A percentile compares a stretch with the other conserved stretches of the same genome.
These are phyloP conservation scores for Gibbula magus DNA, from an alignment of 2,888 invertebrate genomes.

Conservation along the genomic window DNA sequence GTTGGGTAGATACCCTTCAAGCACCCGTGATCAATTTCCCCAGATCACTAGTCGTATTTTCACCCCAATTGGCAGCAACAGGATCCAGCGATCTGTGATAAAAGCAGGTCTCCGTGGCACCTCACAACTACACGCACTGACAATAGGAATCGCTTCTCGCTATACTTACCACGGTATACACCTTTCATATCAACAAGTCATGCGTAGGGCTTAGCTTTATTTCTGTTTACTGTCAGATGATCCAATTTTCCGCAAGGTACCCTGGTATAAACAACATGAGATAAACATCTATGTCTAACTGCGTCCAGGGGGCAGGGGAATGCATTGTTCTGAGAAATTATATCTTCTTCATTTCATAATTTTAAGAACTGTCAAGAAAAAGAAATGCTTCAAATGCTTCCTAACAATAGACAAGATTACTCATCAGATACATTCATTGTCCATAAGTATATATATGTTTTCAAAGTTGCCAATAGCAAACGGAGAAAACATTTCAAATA, in stretches of 20 bases:
- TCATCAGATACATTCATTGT: too few relatives aligned
- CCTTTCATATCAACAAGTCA: neutral
- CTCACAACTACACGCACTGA: neutral
- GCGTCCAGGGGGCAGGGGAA: too few relatives aligned
- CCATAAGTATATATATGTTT: too few relatives aligned
- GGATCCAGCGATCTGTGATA: neutral
- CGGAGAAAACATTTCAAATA: too few relatives aligned
- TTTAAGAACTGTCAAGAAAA: too few relatives aligned
- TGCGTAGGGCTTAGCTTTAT: neutral
- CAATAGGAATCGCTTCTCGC: neutral
- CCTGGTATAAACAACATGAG: neutral
- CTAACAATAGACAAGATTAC: too few relatives aligned
- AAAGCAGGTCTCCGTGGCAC: neutral
- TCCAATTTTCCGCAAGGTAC: neutral
- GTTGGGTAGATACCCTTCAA: too few relatives aligned
- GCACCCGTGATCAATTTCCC: neutral
- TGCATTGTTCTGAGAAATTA: too few relatives aligned
- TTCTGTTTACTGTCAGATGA: neutral
- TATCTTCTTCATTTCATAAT: too few relatives aligned
- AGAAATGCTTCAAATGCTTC: too few relatives aligned
- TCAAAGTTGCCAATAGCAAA: too few relatives aligned
- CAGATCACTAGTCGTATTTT: neutral
- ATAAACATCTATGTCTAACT: neutral
- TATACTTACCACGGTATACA: neutral
- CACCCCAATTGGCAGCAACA: slow-evolving; percentile 3